Conservation (phyloP, 2,113 vertebrate species). For the Rhabdornis inornatus region DNA sequence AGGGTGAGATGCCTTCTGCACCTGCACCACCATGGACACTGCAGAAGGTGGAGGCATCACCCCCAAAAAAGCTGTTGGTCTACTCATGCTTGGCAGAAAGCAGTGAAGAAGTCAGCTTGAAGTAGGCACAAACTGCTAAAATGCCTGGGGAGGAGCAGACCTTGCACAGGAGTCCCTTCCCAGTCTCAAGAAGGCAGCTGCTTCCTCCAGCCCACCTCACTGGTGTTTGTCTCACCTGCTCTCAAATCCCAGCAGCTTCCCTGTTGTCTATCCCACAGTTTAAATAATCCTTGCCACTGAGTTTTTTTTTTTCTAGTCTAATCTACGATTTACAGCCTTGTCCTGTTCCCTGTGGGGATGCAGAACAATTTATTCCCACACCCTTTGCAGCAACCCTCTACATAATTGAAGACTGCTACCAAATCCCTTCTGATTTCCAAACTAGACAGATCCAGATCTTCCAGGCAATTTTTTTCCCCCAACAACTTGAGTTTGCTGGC, state of each 20-base stretch:
- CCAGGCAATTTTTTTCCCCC: too few relatives aligned
- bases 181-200: background rate
- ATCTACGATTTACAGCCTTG: slow-evolving; percentile 16
- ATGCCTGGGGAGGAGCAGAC: too few relatives aligned
- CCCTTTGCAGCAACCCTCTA: background rate
- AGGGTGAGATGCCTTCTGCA: background rate
- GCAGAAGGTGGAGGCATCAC: background rate
- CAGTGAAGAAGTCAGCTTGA: background rate
- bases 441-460: background rate
- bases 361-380: background rate
- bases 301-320: background rate
- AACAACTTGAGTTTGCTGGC: background rate
- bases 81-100: background rate
- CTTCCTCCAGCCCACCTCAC: background rate
- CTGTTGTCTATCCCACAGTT: background rate
- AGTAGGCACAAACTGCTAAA: background rate
- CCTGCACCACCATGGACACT: background rate
- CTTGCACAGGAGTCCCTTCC: background rate
- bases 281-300: background rate
- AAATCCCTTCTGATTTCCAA: background rate
- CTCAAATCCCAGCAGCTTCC: background rate
- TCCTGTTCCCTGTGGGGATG: background rate
- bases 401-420: background rate
- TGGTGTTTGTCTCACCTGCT: background rate
- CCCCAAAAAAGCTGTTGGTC: background rate